Evolutionary conservation across 2,888 invertebrate genomes (phyloP).

Genomic region (Agrotis ipsilon): DNA sequence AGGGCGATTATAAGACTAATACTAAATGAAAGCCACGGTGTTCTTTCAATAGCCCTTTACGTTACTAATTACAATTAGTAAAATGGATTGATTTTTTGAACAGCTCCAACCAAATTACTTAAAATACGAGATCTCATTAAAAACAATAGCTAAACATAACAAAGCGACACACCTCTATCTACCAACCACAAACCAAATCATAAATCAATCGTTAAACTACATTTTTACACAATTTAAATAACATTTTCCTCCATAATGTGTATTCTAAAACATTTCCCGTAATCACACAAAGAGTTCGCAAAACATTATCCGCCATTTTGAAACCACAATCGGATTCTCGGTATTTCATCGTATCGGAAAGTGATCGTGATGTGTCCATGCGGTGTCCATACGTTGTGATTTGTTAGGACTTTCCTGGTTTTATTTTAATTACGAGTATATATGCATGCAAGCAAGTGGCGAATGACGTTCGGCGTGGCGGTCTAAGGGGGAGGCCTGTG

Average conservation of each 20-base stretch:
- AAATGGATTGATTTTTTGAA: too few species aligned
- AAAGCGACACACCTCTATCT: conserved; percentile 14
- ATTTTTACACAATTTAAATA: conserved; percentile 45
- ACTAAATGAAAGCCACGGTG: too few species aligned
- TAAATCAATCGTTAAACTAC: conserved; percentile 41
- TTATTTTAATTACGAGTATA: too few species aligned
- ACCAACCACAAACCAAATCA: conserved; percentile 34
- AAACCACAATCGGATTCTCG: conserved; percentile 79
- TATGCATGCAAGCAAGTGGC: too few species aligned
- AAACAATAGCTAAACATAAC: neutral
- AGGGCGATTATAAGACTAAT: too few species aligned
- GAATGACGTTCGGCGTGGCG: too few species aligned
- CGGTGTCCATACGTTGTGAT: conserved; percentile 35
- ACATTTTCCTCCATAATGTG: conserved; percentile 49
- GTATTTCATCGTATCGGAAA: conserved; percentile 73
- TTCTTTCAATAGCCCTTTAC: too few species aligned
- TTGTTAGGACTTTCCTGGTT: conserved; percentile 18
- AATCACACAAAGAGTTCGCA: conserved; percentile 66
- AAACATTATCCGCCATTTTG: conserved; percentile 67
- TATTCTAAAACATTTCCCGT: conserved; percentile 67
- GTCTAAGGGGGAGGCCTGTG: too few species aligned
- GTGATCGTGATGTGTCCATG: conserved; percentile 60
- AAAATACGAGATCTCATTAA: neutral
- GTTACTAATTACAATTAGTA: too few species aligned
- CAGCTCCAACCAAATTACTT: neutral